These are phyloP conservation scores for Boulengeromyrus knoepffleri DNA, from an alignment of 2,113 vertebrate species.

Conservation along the genomic window DNA sequence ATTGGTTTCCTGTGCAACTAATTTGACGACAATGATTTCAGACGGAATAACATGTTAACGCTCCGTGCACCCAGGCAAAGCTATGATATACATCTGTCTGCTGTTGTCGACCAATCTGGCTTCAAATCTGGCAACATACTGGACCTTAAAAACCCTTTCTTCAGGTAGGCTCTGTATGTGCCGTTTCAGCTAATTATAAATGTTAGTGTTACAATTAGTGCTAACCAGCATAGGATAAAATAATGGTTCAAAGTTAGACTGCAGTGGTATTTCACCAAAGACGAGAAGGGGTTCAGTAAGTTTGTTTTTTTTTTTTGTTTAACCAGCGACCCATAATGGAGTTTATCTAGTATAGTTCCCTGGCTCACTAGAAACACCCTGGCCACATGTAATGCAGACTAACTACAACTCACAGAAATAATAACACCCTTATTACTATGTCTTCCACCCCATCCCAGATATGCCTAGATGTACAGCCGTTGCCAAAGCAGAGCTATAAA, in stretches of 20 bases:
- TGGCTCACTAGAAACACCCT: background rate
- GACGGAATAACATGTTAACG: constrained; percentile 12
- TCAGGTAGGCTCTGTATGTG: constrained; percentile 51
- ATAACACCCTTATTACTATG: background rate
- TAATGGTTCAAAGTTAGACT: background rate
- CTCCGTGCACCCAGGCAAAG: constrained; percentile 56
- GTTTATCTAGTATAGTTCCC: background rate
- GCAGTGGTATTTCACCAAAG: background rate
- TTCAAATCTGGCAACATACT: constrained; percentile 68
- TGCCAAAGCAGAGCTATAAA: background rate
- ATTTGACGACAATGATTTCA: background rate
- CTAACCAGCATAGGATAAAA: background rate
- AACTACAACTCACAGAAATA: background rate
- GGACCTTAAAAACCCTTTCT: constrained; percentile 70
- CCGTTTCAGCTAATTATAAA: background rate
- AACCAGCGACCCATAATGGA: background rate
- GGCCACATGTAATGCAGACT: background rate
- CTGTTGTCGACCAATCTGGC: constrained; percentile 66
- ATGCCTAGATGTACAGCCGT: background rate
- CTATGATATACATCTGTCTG: constrained; percentile 69
- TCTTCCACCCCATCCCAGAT: background rate
- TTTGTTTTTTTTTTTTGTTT: too few relatives aligned
- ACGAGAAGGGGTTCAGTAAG: background rate
- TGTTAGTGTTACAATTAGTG: background rate
- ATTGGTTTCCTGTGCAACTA: background rate